Conservation (phyloP, 2,888 invertebrate species). For the Sisyra nigra region DNA sequence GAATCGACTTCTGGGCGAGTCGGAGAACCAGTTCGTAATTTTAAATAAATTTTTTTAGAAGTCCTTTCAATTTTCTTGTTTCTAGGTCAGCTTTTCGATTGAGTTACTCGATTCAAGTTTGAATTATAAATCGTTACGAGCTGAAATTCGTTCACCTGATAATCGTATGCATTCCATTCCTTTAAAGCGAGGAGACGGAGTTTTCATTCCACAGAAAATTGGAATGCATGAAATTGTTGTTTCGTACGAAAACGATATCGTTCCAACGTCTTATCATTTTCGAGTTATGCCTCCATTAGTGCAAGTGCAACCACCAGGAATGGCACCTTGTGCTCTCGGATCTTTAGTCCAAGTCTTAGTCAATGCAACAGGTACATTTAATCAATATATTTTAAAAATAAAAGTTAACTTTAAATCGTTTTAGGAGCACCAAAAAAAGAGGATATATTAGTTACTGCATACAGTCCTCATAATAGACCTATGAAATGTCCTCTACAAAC, state of each 20-base stretch:
- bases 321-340: constrained; percentile 90
- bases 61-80: constrained; percentile 12
- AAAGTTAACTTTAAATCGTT: constrained; percentile 9
- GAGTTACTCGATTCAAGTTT: constrained; percentile 43
- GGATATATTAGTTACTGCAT: constrained; percentile 83
- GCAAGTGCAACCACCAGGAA: constrained; percentile 77
- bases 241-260: constrained; percentile 34
- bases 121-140: constrained; percentile 22
- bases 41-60: constrained; percentile 2
- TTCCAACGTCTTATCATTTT: constrained; percentile 50
- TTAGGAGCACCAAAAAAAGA: constrained; percentile 59
- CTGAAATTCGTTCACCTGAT: constrained; percentile 25
- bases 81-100: constrained; percentile 62
- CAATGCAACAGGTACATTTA: constrained; percentile 52
- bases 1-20: constrained; percentile 75
- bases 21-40: constrained; percentile 57
- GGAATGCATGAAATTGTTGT: constrained; percentile 80
- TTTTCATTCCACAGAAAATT: constrained; percentile 75
- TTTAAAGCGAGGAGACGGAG: constrained; percentile 60
- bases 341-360: constrained; percentile 90
- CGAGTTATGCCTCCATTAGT: constrained; percentile 74
- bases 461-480: constrained; percentile 75
- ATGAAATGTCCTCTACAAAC: constrained; percentile 70
- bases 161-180: constrained; percentile 31
- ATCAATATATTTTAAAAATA: no score